Percentiles rank a stretch among this genome's conserved stretches.
These are phyloP conservation scores for Microcaecilia unicolor DNA, from an alignment of 2,797 vertebrate genomes.

Conservation along the genomic window DNA sequence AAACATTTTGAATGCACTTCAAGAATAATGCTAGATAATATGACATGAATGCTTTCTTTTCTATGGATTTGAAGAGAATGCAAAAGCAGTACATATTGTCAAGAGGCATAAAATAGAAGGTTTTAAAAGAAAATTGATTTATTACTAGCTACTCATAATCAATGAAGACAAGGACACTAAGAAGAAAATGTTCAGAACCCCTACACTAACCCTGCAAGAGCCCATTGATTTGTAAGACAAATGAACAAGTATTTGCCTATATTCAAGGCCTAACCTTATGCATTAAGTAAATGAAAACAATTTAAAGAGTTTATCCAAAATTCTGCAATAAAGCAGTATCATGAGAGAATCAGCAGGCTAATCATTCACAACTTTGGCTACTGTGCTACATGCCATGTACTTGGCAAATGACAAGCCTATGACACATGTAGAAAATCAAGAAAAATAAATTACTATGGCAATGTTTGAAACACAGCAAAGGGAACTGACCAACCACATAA, in stretches of 20 bases:
- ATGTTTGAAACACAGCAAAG: neutral
- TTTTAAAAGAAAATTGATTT: neutral
- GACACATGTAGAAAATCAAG: neutral
- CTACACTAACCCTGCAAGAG: neutral
- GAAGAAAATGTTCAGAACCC: neutral
- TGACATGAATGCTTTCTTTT: neutral
- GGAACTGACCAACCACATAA: neutral
- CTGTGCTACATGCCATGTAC: neutral
- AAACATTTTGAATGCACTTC: neutral
- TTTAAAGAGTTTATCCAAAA: neutral
- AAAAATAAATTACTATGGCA: neutral
- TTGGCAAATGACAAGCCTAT: neutral
- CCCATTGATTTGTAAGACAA: neutral
- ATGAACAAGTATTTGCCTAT: neutral
- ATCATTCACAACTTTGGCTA: neutral
- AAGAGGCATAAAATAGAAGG: neutral
- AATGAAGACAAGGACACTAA: neutral
- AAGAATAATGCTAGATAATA: neutral
- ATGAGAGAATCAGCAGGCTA: too few species aligned
- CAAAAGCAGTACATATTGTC: neutral
- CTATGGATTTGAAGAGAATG: neutral
- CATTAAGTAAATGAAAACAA: neutral
- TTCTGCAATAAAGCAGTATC: neutral
- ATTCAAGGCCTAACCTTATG: neutral
- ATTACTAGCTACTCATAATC: neutral